Conservation (phyloP, 2,797 vertebrate species). For the Parambassis ranga region DNA sequence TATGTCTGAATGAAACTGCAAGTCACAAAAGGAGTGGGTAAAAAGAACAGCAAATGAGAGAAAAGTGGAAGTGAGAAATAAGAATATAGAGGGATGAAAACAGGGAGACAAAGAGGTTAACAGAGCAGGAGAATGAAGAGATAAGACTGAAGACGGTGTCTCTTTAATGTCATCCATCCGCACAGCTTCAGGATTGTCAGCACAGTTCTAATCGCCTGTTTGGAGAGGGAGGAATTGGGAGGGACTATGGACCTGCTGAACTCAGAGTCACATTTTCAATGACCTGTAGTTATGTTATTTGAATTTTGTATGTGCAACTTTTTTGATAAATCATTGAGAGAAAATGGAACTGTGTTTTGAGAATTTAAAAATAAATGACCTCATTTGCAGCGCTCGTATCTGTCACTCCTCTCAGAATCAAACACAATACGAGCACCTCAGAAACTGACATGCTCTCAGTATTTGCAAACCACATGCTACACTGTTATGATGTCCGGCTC, state of each 20-base stretch:
- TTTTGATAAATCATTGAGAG: not conserved
- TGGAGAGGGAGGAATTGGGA: conserved; percentile 6
- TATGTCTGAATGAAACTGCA: conserved; percentile 24
- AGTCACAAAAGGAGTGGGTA: conserved; percentile 18
- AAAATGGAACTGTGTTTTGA: not conserved
- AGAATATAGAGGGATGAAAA: conserved; percentile 24
- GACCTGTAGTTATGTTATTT: conserved; percentile 19
- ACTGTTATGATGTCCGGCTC: not conserved
- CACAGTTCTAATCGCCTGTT: conserved; percentile 42
- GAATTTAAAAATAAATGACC: not conserved
- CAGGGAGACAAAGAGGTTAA: conserved; percentile 52
- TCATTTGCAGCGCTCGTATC: not conserved
- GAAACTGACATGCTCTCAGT: not conserved
- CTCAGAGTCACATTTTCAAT: conserved; percentile 26
- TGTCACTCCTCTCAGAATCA: not conserved
- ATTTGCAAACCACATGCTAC: not conserved
- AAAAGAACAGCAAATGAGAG: conserved; percentile 12
- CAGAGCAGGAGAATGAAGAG: conserved; percentile 28
- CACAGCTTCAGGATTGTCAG: conserved; percentile 23
- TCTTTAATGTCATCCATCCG: conserved; percentile 60
- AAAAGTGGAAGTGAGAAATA: conserved; percentile 14
- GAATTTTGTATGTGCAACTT: not conserved
- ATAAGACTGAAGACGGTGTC: conserved; percentile 45
- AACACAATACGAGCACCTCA: not conserved
- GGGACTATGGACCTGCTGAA: conserved; percentile 14